Percentiles rank a stretch among this genome's conserved stretches.
Conservation (phyloP, 2,888 invertebrate species). For the Anthophora plumipes region DNA sequence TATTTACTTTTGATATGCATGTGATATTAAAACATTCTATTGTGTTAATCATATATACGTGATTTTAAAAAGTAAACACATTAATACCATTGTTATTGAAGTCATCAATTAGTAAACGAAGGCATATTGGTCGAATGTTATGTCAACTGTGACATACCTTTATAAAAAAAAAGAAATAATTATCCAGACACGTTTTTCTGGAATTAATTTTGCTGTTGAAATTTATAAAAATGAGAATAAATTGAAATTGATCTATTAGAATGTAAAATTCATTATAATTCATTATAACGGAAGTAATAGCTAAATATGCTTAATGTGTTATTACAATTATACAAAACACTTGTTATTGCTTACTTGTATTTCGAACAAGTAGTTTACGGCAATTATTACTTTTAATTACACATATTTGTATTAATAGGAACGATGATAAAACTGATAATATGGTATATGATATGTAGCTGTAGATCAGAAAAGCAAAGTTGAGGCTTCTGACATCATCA, state of each 20-base stretch:
- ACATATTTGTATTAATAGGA: conserved; percentile 26
- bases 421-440: conserved; percentile 20
- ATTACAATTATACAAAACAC: conserved; percentile 45
- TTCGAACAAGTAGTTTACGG: conserved; percentile 26
- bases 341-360: conserved; percentile 40
- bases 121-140: conserved; percentile 14
- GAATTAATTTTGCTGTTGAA: conserved; percentile 14
- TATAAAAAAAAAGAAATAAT: conserved; percentile 3
- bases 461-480: neutral
- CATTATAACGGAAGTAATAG: conserved; percentile 30
- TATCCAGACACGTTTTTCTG: neutral
- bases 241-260: conserved; percentile 9
- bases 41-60: conserved; percentile 4
- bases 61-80: conserved; percentile 5
- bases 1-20: conserved; percentile 33
- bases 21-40: conserved; percentile 23
- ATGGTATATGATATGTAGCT: conserved; percentile 27
- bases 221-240: conserved; percentile 5
- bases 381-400: conserved; percentile 25
- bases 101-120: conserved; percentile 20
- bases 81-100: conserved; percentile 4
- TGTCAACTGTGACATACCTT: neutral
- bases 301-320: conserved; percentile 37
- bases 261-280: neutral
- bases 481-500: too few species aligned